A percentile compares a stretch with the other conserved stretches of the same genome.
phyloP scores from a whole-genome alignment of 1,140 invertebrate species.

The silkworm (Bombyx mori) region ASM3026992v2 NC_085110.1:10629501-10630000 shows the following conservation, averaged over 20 bases:
- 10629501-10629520: too few species aligned
- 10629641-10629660: too few species aligned
- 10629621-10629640: too few species aligned
- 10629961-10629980: slow-evolving; percentile 26
- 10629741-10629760: slow-evolving; percentile 22
- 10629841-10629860: slow-evolving; percentile 32
- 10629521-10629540: too few species aligned
- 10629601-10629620: too few species aligned
- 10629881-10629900: slow-evolving; percentile 17
- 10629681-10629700: too few species aligned
- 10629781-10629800: slow-evolving; percentile 33
- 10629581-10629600: too few species aligned
- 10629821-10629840: slow-evolving; percentile 37
- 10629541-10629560: too few species aligned
- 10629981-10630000: slow-evolving; percentile 44
- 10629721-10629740: neutral
- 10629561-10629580: too few species aligned
- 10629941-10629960: slow-evolving; percentile 31
- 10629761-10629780: slow-evolving; percentile 32
- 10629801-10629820: slow-evolving; percentile 25
- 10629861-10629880: slow-evolving; percentile 13
- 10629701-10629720: too few species aligned
- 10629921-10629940: slow-evolving; percentile 15
- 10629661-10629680: too few species aligned
- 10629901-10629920: slow-evolving; percentile 18